Conservation (phyloP, 1,140 invertebrate genomes). For the Anthonomus grandis region DNA sequence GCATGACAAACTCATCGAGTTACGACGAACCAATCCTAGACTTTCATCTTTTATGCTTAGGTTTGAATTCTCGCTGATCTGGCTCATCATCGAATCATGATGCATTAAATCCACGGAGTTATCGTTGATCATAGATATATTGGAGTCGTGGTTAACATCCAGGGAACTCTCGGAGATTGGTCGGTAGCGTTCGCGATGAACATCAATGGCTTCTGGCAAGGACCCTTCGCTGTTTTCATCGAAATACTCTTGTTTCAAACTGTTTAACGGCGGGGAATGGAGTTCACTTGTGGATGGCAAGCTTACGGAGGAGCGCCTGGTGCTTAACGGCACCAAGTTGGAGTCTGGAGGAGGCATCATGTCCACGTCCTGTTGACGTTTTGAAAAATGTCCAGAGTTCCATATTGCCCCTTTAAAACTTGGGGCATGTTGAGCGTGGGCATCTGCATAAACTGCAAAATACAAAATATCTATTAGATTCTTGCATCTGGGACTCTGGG, state of each 20-base stretch:
- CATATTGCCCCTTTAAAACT: slow-evolving; percentile 49
- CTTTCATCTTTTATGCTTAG: slow-evolving; percentile 48
- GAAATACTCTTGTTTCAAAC: slow-evolving; percentile 65
- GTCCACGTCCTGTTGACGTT: slow-evolving; percentile 52
- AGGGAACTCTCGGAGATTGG: slow-evolving; percentile 48
- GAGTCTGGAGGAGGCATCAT: slow-evolving; percentile 63
- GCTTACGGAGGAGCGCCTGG: slow-evolving; percentile 55
- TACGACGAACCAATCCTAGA: slow-evolving; percentile 37
- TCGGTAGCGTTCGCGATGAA: slow-evolving; percentile 37
- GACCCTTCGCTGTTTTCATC: slow-evolving; percentile 68
- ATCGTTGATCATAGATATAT: slow-evolving; percentile 50
- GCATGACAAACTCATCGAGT: slow-evolving; percentile 24
- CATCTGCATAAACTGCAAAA: slow-evolving; percentile 44
- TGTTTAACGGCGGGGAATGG: slow-evolving; percentile 49
- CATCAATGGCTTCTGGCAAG: slow-evolving; percentile 46
- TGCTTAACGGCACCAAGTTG: slow-evolving; percentile 52
- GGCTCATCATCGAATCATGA: slow-evolving; percentile 34
- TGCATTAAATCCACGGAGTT: slow-evolving; percentile 49
- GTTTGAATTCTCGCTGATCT: slow-evolving; percentile 51
- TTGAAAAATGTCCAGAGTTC: slow-evolving; percentile 35
- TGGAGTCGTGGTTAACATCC: slow-evolving; percentile 47
- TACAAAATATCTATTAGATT: slow-evolving; percentile 40
- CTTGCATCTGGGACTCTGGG: slow-evolving; percentile 24
- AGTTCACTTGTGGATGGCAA: slow-evolving; percentile 35
- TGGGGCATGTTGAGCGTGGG: slow-evolving; percentile 30